Conservation (phyloP, 2,113 vertebrate species). For the Zeus faber region DNA sequence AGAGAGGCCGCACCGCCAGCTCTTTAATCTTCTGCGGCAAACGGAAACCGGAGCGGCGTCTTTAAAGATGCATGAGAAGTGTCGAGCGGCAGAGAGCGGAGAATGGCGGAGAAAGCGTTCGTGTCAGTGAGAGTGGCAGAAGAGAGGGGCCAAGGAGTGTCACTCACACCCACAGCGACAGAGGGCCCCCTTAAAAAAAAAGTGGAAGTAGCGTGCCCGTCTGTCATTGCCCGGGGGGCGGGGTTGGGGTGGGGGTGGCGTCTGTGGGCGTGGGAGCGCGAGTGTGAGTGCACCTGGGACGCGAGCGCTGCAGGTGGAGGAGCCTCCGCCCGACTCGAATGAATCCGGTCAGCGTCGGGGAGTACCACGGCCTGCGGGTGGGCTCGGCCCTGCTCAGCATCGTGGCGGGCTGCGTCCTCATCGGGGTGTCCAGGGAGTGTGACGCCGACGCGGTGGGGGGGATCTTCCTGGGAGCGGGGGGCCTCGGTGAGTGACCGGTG, state of each 20-base stretch:
- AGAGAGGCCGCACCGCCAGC: constrained; percentile 19
- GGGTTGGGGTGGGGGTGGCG: neutral
- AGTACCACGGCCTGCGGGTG: constrained; percentile 83
- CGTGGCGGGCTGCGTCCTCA: constrained; percentile 84
- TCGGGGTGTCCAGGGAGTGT: constrained; percentile 80
- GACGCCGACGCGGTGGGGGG: constrained; percentile 83
- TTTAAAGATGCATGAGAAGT: constrained; percentile 75
- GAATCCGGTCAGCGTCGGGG: constrained; percentile 74
- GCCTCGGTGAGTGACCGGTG: constrained; percentile 79
- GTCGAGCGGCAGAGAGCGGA: constrained; percentile 31
- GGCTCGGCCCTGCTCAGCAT: constrained; percentile 79
- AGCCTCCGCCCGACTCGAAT: constrained; percentile 55
- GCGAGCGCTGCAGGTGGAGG: constrained; percentile 13
- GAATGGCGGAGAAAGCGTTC: constrained; percentile 49
- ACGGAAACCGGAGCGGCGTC: constrained; percentile 66
- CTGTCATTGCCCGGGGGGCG: no score
- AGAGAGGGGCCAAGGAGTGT: constrained; percentile 18
- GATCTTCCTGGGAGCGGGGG: constrained; percentile 82
- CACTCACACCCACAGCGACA: no score
- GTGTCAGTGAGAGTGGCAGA: constrained; percentile 33
- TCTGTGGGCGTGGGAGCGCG: no score
- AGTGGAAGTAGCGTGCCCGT: no score
- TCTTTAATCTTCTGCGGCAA: constrained; percentile 47
- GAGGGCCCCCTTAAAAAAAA: no score
- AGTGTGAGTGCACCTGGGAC: no score